These are phyloP conservation scores for Cercopithecus diana DNA, from an alignment of 2,797 vertebrate genomes.

Conservation along the genomic window DNA sequence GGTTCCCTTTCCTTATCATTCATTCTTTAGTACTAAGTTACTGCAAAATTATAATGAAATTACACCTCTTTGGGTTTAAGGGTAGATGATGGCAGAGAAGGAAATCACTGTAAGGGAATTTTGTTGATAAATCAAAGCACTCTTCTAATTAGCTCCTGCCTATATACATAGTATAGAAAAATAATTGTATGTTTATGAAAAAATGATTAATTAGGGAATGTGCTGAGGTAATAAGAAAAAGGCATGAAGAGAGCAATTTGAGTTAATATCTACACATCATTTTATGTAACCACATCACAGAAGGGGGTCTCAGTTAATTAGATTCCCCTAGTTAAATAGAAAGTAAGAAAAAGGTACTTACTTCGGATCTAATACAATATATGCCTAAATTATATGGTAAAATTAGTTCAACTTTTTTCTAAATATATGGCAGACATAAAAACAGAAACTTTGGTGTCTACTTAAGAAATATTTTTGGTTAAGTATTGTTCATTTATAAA, in stretches of 20 bases:
- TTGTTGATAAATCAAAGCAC: slow-evolving; percentile 72
- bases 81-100: slow-evolving; percentile 44
- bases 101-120: slow-evolving; percentile 76
- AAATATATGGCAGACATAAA: background rate
- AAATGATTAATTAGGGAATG: slow-evolving; percentile 79
- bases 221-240: slow-evolving; percentile 78
- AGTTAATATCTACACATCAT: slow-evolving; percentile 79
- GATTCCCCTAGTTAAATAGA: slow-evolving; percentile 79
- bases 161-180: slow-evolving; percentile 69
- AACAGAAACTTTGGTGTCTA: slow-evolving; percentile 1
- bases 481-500: slow-evolving; percentile 30
- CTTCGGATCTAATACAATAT: slow-evolving; percentile 53
- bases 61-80: slow-evolving; percentile 41
- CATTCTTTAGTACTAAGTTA: slow-evolving; percentile 67
- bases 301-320: slow-evolving; percentile 79
- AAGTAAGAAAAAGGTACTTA: slow-evolving; percentile 64
- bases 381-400: slow-evolving; percentile 28
- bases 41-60: slow-evolving; percentile 77
- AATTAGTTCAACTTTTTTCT: slow-evolving; percentile 1
- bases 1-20: slow-evolving; percentile 71
- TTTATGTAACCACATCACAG: slow-evolving; percentile 78
- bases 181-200: slow-evolving; percentile 76
- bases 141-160: slow-evolving; percentile 83
- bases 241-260: slow-evolving; percentile 75
- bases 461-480: slow-evolving; percentile 1